phyloP scores from a whole-genome alignment of 2,113 vertebrate genomes.

The Serinus canaria region DNA sequence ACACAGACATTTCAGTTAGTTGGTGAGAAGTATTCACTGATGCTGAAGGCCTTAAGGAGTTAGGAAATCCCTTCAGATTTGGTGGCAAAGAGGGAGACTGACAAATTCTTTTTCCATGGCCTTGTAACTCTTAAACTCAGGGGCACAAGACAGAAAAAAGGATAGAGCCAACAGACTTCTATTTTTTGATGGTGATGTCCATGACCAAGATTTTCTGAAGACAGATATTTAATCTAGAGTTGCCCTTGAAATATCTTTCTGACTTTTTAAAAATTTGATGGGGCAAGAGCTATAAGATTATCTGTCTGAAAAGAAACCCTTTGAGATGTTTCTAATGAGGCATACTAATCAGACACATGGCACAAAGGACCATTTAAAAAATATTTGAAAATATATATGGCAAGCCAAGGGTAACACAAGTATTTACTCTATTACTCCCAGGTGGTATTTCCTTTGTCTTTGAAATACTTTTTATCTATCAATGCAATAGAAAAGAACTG shows the following conservation, averaged over 20 bases:
- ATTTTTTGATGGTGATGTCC: neutral
- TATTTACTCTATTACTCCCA: neutral
- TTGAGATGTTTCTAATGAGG: neutral
- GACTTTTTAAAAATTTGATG: neutral
- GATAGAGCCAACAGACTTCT: neutral
- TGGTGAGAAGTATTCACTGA: neutral
- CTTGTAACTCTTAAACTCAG: neutral
- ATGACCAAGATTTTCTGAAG: neutral
- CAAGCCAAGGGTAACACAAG: neutral
- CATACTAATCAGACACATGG: neutral
- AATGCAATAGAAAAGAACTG: neutral
- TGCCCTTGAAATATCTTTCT: neutral
- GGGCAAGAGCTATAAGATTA: neutral
- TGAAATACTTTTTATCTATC: neutral
- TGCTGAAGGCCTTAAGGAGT: neutral
- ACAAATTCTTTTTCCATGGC: neutral
- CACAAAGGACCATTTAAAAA: neutral
- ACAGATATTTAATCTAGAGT: neutral
- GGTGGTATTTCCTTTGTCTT: neutral
- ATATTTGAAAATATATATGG: neutral
- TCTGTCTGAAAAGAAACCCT: neutral
- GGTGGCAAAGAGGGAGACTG: neutral
- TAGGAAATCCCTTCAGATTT: neutral
- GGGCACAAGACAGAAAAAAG: neutral
- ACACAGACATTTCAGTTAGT: accelerated